Evolutionary conservation across 2,113 vertebrate genomes (phyloP).

Genomic region (Barbus barbus): DNA sequence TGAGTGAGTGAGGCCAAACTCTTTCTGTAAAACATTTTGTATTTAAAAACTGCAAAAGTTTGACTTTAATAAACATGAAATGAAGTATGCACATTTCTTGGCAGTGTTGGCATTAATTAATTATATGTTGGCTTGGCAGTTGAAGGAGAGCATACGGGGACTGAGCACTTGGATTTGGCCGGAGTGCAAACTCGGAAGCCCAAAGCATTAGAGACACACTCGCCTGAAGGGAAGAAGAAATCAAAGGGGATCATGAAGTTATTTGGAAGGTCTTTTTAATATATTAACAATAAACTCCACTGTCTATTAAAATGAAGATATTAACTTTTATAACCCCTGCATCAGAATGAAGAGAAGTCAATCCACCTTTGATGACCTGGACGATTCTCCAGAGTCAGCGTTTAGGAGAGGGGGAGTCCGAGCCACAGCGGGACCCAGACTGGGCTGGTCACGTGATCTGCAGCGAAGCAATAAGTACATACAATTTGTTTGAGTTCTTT

Average conservation of each 20-base stretch:
- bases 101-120: neutral
- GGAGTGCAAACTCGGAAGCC: slow-evolving; percentile 70
- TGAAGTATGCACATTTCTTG: neutral
- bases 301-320: neutral
- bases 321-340: neutral
- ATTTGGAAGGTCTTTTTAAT: slow-evolving; percentile 77
- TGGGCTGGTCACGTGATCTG: slow-evolving; percentile 91
- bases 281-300: neutral
- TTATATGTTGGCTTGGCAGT: slow-evolving; percentile 68
- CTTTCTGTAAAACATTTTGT: neutral
- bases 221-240: slow-evolving; percentile 89
- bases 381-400: slow-evolving; percentile 83
- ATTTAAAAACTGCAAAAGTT: no score
- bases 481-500: neutral
- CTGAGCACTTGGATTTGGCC: slow-evolving; percentile 87
- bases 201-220: slow-evolving; percentile 66
- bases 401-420: slow-evolving; percentile 93
- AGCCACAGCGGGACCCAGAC: slow-evolving; percentile 88
- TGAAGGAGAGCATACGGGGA: slow-evolving; percentile 82
- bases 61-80: neutral
- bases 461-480: slow-evolving; percentile 76
- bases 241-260: slow-evolving; percentile 89
- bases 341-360: slow-evolving; percentile 90
- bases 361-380: slow-evolving; percentile 89
- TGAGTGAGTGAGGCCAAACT: slow-evolving; percentile 74